Percentiles rank a stretch among this genome's conserved stretches.
Evolutionary conservation across 2,113 vertebrate species (phyloP).

Genomic region (Hyla sarda): DNA sequence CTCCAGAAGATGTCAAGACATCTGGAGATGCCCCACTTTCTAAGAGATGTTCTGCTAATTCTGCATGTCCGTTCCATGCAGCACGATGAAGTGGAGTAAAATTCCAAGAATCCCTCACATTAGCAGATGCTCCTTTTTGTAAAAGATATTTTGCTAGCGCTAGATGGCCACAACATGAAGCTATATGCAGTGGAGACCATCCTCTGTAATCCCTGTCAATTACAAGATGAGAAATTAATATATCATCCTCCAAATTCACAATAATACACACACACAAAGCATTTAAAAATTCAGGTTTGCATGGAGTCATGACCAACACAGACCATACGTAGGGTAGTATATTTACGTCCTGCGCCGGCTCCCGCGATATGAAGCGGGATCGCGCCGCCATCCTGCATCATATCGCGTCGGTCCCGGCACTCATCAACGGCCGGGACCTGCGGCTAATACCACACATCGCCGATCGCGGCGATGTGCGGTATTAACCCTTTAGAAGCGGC

Average conservation of each 20-base stretch:
- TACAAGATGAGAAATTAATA: background rate
- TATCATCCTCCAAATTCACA: background rate
- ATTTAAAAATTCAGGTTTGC: background rate
- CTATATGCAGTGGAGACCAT: conserved; percentile 67
- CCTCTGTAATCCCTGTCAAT: conserved; percentile 63
- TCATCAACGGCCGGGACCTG: no score
- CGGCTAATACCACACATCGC: no score
- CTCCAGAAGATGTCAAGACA: conserved; percentile 62
- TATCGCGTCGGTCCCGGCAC: no score
- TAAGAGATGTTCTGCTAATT: conserved; percentile 63
- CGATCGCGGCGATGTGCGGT: no score
- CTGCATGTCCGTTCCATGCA: conserved; percentile 63
- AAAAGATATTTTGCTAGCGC: conserved; percentile 64
- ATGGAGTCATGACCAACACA: background rate
- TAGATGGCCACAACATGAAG: conserved; percentile 66
- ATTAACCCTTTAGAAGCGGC: no score
- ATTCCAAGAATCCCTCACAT: conserved; percentile 62
- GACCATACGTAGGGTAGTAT: background rate
- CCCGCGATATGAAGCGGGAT: no score
- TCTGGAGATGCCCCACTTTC: conserved; percentile 65
- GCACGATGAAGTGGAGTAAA: conserved; percentile 68
- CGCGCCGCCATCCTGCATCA: no score
- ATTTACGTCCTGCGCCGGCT: no score
- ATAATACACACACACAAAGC: background rate
- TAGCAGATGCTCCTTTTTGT: conserved; percentile 63